These are phyloP conservation scores for Bombus pascuorum DNA, from an alignment of 1,140 invertebrate species.

Conservation along the genomic window DNA sequence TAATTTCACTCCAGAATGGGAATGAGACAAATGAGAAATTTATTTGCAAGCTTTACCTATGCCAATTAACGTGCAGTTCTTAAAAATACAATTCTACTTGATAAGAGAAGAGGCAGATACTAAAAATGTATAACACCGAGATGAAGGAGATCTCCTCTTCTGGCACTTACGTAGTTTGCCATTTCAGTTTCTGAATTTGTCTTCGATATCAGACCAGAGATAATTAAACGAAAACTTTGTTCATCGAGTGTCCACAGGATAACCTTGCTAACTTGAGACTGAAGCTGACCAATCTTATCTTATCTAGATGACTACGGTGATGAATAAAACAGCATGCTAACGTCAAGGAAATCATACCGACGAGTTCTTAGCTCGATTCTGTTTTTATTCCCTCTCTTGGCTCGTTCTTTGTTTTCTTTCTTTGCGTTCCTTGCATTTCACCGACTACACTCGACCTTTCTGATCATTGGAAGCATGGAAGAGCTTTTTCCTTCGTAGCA, in stretches of 20 bases:
- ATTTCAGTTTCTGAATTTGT: neutral
- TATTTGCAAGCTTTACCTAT: neutral
- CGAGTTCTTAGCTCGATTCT: conserved; percentile 20
- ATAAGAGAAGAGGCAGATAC: neutral
- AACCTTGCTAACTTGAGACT: conserved; percentile 8
- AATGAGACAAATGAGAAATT: neutral
- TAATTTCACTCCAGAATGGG: neutral
- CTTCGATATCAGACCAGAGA: neutral
- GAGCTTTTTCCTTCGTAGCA: neutral
- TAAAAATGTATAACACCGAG: neutral
- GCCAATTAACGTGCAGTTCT: too few relatives aligned
- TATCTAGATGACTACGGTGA: conserved; percentile 37
- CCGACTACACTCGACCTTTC: neutral
- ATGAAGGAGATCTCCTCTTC: neutral
- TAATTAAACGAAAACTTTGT: conserved; percentile 61
- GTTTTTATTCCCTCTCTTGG: neutral
- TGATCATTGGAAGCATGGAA: conserved; percentile 19
- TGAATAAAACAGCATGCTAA: conserved; percentile 59
- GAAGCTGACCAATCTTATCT: conserved; percentile 24
- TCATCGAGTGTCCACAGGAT: conserved; percentile 54
- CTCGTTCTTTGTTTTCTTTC: neutral
- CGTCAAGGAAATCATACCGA: conserved; percentile 43
- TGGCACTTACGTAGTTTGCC: neutral
- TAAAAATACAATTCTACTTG: too few relatives aligned
- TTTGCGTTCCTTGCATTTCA: too few relatives aligned